Evolutionary conservation across 2,797 vertebrate genomes (phyloP).

Genomic region (Gymnothorax javanicus): DNA sequence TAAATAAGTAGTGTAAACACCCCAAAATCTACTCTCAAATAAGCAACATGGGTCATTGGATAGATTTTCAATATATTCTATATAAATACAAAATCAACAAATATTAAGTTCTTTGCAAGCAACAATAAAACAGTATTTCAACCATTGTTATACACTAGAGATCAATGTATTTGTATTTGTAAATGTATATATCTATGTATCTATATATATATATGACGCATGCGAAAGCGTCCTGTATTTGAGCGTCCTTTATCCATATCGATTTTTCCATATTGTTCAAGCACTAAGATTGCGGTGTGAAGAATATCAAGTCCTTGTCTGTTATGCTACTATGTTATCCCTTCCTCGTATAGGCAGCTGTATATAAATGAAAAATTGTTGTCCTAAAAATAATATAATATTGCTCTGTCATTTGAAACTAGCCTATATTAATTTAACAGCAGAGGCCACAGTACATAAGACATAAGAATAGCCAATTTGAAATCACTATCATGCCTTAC

Average conservation of each 20-base stretch:
- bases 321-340: conserved; percentile 75
- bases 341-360: conserved; percentile 72
- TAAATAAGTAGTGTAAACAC: conserved; percentile 84
- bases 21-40: conserved; percentile 78
- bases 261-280: conserved; percentile 42
- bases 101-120: conserved; percentile 78
- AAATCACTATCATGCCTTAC: conserved; percentile 10
- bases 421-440: conserved; percentile 49
- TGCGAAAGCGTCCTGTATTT: conserved; percentile 37
- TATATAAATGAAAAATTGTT: conserved; percentile 64
- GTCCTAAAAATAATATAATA: conserved; percentile 74
- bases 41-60: conserved; percentile 82
- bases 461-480: conserved; percentile 35
- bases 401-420: conserved; percentile 76
- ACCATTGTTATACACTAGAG: conserved; percentile 75
- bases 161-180: conserved; percentile 73
- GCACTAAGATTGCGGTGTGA: conserved; percentile 61
- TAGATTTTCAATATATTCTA: conserved; percentile 84
- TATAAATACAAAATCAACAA: conserved; percentile 80
- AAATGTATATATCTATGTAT: conserved; percentile 31
- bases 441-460: conserved; percentile 50
- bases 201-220: conserved; percentile 65
- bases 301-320: conserved; percentile 71
- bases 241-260: conserved; percentile 34
- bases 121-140: conserved; percentile 78